A percentile compares a stretch with the other conserved stretches of the same genome.
These are phyloP conservation scores for Maniola hyperantus DNA, from an alignment of 2,888 invertebrate genomes.

Conservation along the genomic window DNA sequence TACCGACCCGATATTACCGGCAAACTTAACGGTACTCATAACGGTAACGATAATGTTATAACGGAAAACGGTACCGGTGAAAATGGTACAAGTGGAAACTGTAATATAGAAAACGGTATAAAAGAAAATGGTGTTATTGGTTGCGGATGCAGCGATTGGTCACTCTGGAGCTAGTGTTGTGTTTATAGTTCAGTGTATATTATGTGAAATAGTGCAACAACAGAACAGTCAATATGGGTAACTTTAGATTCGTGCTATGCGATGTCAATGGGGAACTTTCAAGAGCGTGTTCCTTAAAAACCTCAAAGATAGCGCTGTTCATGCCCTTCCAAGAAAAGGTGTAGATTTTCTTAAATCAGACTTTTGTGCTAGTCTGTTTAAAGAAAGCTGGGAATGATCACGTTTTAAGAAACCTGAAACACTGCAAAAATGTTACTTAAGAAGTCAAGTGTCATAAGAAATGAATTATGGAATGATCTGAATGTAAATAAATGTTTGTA, in stretches of 20 bases:
- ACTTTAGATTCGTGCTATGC: not conserved
- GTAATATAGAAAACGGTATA: constrained; percentile 3
- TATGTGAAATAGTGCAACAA: not conserved
- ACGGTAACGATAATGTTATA: constrained; percentile 17
- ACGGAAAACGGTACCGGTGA: constrained; percentile 26
- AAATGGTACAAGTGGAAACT: not conserved
- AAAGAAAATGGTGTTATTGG: constrained; percentile 37
- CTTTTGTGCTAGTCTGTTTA: too few species aligned
- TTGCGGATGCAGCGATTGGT: constrained; percentile 54
- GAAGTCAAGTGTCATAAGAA: constrained; percentile 33
- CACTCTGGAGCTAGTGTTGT: constrained; percentile 48
- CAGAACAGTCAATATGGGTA: not conserved
- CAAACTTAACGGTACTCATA: constrained; percentile 42
- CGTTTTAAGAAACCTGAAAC: too few species aligned
- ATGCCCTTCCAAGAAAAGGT: too few species aligned
- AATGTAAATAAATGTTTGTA: constrained; percentile 5
- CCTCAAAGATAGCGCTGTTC: too few species aligned
- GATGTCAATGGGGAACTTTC: not conserved
- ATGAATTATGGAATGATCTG: constrained; percentile 25
- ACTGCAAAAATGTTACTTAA: too few species aligned
- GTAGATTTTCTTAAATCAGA: too few species aligned
- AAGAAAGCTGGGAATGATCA: too few species aligned
- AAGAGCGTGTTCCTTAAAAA: too few species aligned
- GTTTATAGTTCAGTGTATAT: not conserved
- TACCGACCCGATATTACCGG: constrained; percentile 62